phyloP scores from a whole-genome alignment of 2,888 invertebrate species.

The Saturnia pavonia region DNA sequence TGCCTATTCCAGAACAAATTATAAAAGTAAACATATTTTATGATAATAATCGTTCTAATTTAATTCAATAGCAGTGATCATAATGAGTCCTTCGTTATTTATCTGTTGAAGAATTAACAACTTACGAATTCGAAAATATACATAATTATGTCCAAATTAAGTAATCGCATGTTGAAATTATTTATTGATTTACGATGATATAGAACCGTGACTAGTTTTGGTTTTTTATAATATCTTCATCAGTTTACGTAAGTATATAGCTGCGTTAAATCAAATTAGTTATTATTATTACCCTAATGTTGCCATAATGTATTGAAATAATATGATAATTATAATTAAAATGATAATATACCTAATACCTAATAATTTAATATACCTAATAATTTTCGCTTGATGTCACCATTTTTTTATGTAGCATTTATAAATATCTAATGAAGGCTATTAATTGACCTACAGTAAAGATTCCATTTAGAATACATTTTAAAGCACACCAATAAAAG shows the following conservation, averaged over 20 bases:
- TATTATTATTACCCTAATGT: neutral
- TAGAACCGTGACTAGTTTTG: neutral
- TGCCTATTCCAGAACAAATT: slow-evolving; percentile 1
- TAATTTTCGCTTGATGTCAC: neutral
- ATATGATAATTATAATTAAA: neutral
- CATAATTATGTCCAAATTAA: neutral
- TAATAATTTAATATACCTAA: neutral
- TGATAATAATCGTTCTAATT: neutral
- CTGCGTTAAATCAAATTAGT: neutral
- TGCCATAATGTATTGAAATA: neutral
- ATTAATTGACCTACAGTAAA: neutral
- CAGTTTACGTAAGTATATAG: neutral
- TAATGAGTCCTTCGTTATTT: slow-evolving; percentile 2
- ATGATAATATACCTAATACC: neutral
- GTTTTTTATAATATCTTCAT: neutral
- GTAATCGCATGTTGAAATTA: neutral
- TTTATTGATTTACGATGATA: neutral
- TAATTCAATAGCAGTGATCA: neutral
- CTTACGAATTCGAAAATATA: neutral
- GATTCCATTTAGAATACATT: neutral
- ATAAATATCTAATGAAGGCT: neutral
- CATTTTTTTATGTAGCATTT: neutral
- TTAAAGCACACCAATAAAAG: neutral
- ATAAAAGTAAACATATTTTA: neutral
- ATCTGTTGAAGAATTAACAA: neutral